These are phyloP conservation scores for Metopolophium dirhodum DNA, from an alignment of 1,140 invertebrate genomes.

Conservation along the genomic window DNA sequence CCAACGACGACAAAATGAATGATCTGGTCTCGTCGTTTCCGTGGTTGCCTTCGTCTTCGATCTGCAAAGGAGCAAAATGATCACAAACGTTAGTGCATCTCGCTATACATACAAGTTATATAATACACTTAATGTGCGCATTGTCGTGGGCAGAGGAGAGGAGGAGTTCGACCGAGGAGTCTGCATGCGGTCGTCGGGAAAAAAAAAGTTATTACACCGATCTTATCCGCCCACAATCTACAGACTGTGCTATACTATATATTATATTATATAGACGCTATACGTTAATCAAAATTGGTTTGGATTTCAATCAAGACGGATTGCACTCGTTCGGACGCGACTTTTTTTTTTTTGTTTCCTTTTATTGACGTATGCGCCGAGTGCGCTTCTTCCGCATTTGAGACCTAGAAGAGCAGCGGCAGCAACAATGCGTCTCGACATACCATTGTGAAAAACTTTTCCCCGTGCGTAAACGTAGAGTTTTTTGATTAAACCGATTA, in stretches of 20 bases:
- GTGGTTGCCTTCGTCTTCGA: slow-evolving; percentile 96
- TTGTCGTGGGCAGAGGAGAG: not conserved
- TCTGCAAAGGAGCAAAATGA: slow-evolving; percentile 69
- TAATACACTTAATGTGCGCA: not conserved
- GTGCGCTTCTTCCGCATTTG: not conserved
- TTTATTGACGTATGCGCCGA: not conserved
- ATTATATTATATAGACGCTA: no score
- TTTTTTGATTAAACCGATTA: slow-evolving; percentile 57
- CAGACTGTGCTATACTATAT: not conserved
- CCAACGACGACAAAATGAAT: slow-evolving; percentile 89
- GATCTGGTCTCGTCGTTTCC: slow-evolving; percentile 96
- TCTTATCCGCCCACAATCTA: not conserved
- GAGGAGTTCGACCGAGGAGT: not conserved
- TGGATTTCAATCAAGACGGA: slow-evolving; percentile 38
- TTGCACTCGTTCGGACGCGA: slow-evolving; percentile 27
- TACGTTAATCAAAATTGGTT: slow-evolving; percentile 37
- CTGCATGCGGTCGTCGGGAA: no score
- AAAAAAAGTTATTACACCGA: slow-evolving; percentile 11
- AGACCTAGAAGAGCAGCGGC: not conserved
- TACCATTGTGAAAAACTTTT: slow-evolving; percentile 41
- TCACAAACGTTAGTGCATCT: not conserved
- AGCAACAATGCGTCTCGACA: not conserved
- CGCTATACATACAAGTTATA: not conserved
- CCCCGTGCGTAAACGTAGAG: not conserved
- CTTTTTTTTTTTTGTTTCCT: not conserved